These are phyloP conservation scores for Brachionus asplanchnoidis DNA, from an alignment of 1,140 invertebrate genomes.

Conservation along the genomic window DNA sequence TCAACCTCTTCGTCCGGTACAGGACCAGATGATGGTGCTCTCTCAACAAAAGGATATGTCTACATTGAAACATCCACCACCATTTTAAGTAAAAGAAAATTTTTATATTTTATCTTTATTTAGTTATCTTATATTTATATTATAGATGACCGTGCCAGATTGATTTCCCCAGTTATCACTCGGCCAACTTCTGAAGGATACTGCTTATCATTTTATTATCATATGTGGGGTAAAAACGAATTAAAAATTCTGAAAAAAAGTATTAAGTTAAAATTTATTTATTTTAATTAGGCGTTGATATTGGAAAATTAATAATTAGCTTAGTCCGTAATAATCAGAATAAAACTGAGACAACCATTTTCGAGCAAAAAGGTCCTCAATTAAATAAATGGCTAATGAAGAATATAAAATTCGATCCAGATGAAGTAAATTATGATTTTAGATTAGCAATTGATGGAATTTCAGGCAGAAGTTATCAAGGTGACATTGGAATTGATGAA, in stretches of 20 bases:
- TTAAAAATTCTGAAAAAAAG: too few relatives aligned
- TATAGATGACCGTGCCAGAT: constrained; percentile 8
- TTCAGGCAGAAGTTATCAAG: background rate
- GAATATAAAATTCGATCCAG: background rate
- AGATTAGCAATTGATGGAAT: constrained; percentile 30
- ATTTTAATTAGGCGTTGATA: background rate
- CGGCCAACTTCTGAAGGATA: constrained; percentile 29
- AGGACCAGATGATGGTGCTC: constrained; percentile 37
- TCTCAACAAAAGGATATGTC: constrained; percentile 43
- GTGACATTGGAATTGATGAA: constrained; percentile 3
- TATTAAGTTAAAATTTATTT: background rate
- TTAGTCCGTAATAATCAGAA: background rate
- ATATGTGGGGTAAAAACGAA: constrained; percentile 44
- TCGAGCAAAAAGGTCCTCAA: background rate
- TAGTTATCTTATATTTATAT: background rate
- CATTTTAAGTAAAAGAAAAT: background rate
- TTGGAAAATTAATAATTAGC: background rate
- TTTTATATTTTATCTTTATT: background rate
- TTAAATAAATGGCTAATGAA: background rate
- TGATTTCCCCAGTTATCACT: constrained; percentile 11
- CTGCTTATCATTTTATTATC: constrained; percentile 44
- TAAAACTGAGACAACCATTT: constrained; percentile 9
- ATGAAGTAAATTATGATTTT: constrained; percentile 8
- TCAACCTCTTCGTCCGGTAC: background rate
- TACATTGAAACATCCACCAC: constrained; percentile 47